These are phyloP conservation scores for Dolomedes plantarius DNA, from an alignment of 2,888 invertebrate genomes.

Conservation along the genomic window DNA sequence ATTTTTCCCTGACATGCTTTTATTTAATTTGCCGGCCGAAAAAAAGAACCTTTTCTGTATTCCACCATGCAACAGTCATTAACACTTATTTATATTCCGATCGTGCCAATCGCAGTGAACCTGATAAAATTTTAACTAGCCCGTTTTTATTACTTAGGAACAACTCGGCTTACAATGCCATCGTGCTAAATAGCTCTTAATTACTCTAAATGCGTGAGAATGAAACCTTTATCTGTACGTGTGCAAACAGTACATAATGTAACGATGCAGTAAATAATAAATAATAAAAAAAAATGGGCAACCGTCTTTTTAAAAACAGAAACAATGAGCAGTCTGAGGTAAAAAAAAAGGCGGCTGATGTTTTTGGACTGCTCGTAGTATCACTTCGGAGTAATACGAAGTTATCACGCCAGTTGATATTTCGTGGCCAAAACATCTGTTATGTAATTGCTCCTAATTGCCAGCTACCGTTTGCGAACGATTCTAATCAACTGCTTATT, in stretches of 20 bases:
- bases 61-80: neutral
- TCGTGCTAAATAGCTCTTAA: conserved; percentile 14
- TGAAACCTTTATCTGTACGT: conserved; percentile 4
- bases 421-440: conserved; percentile 59
- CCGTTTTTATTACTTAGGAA: conserved; percentile 1
- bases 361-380: conserved; percentile 43
- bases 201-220: conserved; percentile 8
- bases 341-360: conserved; percentile 7
- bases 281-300: neutral
- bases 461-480: conserved; percentile 55
- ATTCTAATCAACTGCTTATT: conserved; percentile 46
- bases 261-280: conserved; percentile 26
- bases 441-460: conserved; percentile 61
- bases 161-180: conserved; percentile 10
- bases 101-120: neutral
- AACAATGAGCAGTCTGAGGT: neutral
- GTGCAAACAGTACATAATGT: conserved; percentile 17
- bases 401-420: conserved; percentile 23
- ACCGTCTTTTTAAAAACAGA: neutral
- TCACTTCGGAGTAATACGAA: conserved; percentile 29
- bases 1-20: conserved; percentile 1
- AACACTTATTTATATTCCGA: conserved; percentile 1
- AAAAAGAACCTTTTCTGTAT: neutral
- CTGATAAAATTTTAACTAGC: conserved; percentile 9
- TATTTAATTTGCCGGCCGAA: neutral